phyloP scores from a whole-genome alignment of 1,140 invertebrate genomes.

The Brachionus plicatilis region DNA sequence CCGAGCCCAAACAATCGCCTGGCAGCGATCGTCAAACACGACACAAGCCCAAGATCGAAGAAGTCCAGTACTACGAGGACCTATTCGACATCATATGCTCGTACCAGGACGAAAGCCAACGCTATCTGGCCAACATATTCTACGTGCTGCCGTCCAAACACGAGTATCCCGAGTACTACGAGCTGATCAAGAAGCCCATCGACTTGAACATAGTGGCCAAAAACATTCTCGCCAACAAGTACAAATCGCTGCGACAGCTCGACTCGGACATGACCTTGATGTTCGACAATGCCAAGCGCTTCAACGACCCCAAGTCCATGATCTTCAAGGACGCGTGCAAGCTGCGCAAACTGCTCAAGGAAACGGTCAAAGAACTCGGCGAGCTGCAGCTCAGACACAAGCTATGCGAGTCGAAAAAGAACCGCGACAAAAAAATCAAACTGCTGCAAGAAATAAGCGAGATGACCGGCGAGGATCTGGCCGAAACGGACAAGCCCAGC shows the following conservation, averaged over 20 bases:
- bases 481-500: not conserved
- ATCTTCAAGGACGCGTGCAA: constrained; percentile 93
- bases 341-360: constrained; percentile 72
- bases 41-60: not conserved
- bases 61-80: constrained; percentile 32
- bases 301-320: constrained; percentile 91
- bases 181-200: constrained; percentile 88
- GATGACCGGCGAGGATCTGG: not conserved
- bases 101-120: constrained; percentile 57
- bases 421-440: constrained; percentile 17
- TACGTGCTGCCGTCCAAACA: constrained; percentile 87
- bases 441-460: constrained; percentile 12
- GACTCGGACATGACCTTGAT: constrained; percentile 86
- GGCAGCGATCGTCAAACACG: not conserved
- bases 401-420: not conserved
- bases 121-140: constrained; percentile 83
- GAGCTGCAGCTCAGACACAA: not conserved
- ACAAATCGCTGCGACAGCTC: constrained; percentile 76
- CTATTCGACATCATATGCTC: constrained; percentile 25
- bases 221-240: constrained; percentile 59
- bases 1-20: not conserved
- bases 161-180: constrained; percentile 92
- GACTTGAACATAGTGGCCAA: constrained; percentile 84
- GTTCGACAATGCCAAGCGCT: constrained; percentile 86
- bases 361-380: constrained; percentile 43